Conservation (phyloP, 2,113 vertebrate species). For the Aspiorhynchus laticeps region DNA sequence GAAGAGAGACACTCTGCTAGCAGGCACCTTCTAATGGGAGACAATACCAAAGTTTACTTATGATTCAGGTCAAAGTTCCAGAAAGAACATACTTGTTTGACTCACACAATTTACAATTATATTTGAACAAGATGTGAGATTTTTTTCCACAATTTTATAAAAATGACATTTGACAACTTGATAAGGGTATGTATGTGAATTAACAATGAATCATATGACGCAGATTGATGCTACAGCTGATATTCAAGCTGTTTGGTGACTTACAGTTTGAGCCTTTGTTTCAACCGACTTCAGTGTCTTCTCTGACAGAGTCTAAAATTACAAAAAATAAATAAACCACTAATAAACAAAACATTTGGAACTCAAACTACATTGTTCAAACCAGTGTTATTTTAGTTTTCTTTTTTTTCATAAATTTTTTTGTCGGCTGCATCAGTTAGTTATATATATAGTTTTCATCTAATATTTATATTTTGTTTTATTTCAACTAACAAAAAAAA, state of each 20-base stretch:
- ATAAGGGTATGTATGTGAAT: not conserved
- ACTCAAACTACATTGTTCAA: not conserved
- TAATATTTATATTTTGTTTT: too few species aligned
- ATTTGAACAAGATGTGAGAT: too few species aligned
- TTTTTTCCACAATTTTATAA: too few species aligned
- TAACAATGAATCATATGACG: not conserved
- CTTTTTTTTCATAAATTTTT: too few species aligned
- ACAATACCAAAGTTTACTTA: not conserved
- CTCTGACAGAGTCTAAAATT: slow-evolving; percentile 66
- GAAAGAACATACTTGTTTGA: too few species aligned
- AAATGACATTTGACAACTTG: too few species aligned
- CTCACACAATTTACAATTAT: too few species aligned
- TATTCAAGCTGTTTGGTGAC: not conserved
- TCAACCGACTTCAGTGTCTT: slow-evolving; percentile 59
- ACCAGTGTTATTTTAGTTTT: not conserved
- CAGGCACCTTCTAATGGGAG: slow-evolving; percentile 63
- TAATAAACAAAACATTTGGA: not conserved
- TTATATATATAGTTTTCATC: too few species aligned
- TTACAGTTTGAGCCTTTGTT: slow-evolving; percentile 64
- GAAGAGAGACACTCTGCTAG: slow-evolving; percentile 65
- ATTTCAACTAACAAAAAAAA: too few species aligned
- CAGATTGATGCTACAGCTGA: not conserved
- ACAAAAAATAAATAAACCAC: slow-evolving; percentile 11
- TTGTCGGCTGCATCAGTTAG: too few species aligned
- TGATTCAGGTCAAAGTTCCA: not conserved